These are phyloP conservation scores for Condylostylus longicornis DNA, from an alignment of 1,140 invertebrate genomes.

Conservation along the genomic window DNA sequence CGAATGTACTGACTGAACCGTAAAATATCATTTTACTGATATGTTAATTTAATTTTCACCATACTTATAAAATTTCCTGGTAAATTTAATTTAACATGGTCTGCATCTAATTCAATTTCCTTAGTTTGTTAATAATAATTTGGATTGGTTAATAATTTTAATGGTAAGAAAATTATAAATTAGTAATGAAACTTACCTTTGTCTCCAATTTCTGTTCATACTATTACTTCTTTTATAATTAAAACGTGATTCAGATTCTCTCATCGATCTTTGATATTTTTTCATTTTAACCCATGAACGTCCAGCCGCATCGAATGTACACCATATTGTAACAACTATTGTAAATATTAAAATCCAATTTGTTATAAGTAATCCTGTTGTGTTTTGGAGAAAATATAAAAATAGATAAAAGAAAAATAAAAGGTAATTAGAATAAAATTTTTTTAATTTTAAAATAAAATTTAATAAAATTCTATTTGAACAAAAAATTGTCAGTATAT, in stretches of 20 bases:
- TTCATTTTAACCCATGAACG: conserved; percentile 91
- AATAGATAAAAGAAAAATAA: too few relatives aligned
- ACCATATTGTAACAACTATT: conserved; percentile 68
- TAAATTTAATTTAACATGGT: too few relatives aligned
- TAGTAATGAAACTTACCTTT: conserved; percentile 42
- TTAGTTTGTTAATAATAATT: too few relatives aligned
- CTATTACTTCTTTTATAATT: conserved; percentile 66
- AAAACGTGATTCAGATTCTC: conserved; percentile 54
- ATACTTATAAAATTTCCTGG: too few relatives aligned
- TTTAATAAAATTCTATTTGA: neutral
- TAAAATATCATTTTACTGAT: too few relatives aligned
- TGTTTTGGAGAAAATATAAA: too few relatives aligned
- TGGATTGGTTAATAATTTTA: too few relatives aligned
- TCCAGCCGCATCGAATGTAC: conserved; percentile 74
- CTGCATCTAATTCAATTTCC: too few relatives aligned
- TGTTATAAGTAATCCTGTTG: conserved; percentile 64
- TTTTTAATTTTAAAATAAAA: conserved; percentile 3
- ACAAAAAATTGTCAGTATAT: neutral
- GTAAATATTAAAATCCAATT: conserved; percentile 63
- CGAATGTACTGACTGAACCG: too few relatives aligned
- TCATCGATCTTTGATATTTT: conserved; percentile 69
- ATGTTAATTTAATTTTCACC: too few relatives aligned
- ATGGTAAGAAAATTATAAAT: conserved; percentile 9
- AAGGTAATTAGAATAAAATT: too few relatives aligned
- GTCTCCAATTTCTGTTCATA: conserved; percentile 70